Evolutionary conservation across 1,140 invertebrate species (phyloP), one percentile per base, ranked within the genome.

Genomic region (Euwallacea fornicatus): DNA sequence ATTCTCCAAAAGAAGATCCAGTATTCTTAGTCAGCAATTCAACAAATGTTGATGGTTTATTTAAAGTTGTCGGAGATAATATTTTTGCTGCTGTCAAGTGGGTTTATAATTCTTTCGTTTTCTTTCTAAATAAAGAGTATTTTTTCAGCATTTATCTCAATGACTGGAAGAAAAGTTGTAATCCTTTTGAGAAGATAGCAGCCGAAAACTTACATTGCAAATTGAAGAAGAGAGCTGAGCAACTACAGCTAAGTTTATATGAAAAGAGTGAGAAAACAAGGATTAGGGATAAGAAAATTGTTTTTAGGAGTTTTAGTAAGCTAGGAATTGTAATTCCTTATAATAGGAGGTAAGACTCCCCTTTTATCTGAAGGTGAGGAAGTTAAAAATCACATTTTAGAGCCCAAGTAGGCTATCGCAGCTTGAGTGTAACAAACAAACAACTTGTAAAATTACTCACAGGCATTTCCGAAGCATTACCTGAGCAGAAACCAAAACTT

Each of bases 281-380:
- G 77, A 78, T 82, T 44, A 83, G 92, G 68, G 84, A 90, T 41
- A 89, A 86, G 73, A 87, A 87, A 71, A 86, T 89, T n/a, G 88
- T 95, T 2, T 83, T 91, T 41, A 91, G 88, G 80, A 91, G 90
- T 41, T 93, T 97, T 74, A 93, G 97, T 81, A 87, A 88, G 71
- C 90, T 90, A 71, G 96, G 96, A 2, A 90, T 98, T 78, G 92
- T 96, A 46, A 95, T 97, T 4, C 94, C 94, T 2, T 91, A 90
- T 69, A 85, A 95, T 77, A 90, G 89, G 72, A 91, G 91, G 92
- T 90, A 87, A 86, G 79, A 33, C 21, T 33, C 21, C 13, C 6
- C 47, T 2, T n/a, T 2, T 11, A 50, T 13, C 10, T 6, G 2
- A 33, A 33, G 10, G 13, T 50, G 21, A 33, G 21, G 41, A 47